Base-by-base conservation (phyloP, 1,140 invertebrate species). In the Psilanteris sp. region DNA sequence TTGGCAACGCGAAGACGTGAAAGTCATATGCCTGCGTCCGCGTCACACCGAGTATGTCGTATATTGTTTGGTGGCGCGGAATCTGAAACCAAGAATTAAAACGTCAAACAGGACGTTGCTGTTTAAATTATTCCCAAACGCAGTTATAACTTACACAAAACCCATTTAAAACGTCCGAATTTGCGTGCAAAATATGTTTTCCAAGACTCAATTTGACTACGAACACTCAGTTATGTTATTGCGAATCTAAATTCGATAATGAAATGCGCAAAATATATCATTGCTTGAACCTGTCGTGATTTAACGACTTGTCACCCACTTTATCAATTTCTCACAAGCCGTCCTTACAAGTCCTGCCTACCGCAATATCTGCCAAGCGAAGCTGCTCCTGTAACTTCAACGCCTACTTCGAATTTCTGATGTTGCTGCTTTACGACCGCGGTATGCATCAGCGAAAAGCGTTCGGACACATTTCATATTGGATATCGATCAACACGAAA, bases 291-390 rank as follows among this genome's bases (percentile, higher is more conserved):
- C 76, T 66, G 66, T 44, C 62, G 79, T 84, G 83, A 86, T 86
- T 87, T 85, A 86, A 84, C 82, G 81, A 84, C 80, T 85, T 87
- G 85, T 87, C 85, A 83, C 77, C 81, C 66, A 83, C 81, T 85
- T 85, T 85, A 85, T 87, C 83, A 87, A 85, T 87, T 86, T 81
- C 72, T 79, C 81, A 57, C 74, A 77, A 59, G 52, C 52, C 32
- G 43, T 66, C 55, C 37, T 72, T 71, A 62, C 67, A 67, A 67
- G 59, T 41, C 39, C 66, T 71, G 67, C 67, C 67, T 72, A 61
- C 59, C 61, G 67, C 26, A 67, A 71, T 72, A 66, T 66, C 55
- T 64, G 48, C 67, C 67, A 61, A 32, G 41, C 22, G 37, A 68
- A 71, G 67, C 74, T 14, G 75, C 75, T 77, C 10, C 74, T 61